Base-by-base conservation (phyloP, 2,113 vertebrate genomes). In the Hassar affinis region DNA sequence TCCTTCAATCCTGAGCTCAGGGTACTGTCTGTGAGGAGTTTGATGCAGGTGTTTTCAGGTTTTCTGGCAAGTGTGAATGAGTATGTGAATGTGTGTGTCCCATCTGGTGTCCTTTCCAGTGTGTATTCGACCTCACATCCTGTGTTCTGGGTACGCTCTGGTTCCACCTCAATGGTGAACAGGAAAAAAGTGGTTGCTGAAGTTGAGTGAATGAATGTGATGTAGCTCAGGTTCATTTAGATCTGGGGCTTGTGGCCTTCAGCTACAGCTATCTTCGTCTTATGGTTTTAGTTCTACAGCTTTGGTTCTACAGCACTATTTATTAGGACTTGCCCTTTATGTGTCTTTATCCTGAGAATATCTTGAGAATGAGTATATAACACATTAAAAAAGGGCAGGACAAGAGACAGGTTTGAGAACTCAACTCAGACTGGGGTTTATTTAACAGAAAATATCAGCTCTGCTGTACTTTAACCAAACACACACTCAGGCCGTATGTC, bases 71-170 rank as follows among this genome's bases (percentile, higher is more conserved):
- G 68, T 15, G 4, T 45, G 42, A 71, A 14, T 45, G 38, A 45
- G 22, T 25, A 35, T 69, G 66, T 45, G 66, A 71, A 45, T 71
- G 38, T 71, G 35, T 71, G 14, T 45, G 4, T 45, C 38, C 66
- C 4, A 71, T 45, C 25, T 72, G 69, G 45, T 27, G 12, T 74
- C 14, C 6, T 5, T 27, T 74, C 45, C 42, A 51, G 69, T 25
- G 69, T 49, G 69, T 72, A 72, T 27, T 72, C 69, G 25, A 72
- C 69, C 25, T 47, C 30, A 76, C 74, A 33, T 76, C 27, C 35
- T 76, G 45, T 52, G 30, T 76, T 76, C 18, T 76, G 11, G 27
- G 22, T 22, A 54, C 25, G 15, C 30, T 76, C 27, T 3, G 15
- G 27, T 27, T 35, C 27, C n/a, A 30, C 1, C 47, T 51, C 27